Evolutionary conservation across 2,888 invertebrate genomes (phyloP), one percentile per base, ranked within the genome.

Genomic region (Arctia plantaginis): DNA sequence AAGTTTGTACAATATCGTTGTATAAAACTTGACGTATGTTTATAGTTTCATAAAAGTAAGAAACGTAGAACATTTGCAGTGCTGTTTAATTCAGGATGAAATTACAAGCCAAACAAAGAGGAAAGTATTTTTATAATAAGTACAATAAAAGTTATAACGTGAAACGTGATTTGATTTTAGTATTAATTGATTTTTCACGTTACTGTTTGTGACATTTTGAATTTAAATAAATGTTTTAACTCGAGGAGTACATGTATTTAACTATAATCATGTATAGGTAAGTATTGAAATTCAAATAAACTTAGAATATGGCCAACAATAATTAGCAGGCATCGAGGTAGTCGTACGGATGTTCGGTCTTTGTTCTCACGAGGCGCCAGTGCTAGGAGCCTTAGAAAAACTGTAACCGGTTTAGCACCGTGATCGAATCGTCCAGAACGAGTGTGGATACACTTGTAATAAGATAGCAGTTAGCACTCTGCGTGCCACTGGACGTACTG

Each of bases 371-470:
- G 92, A 79, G 82, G 85, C 83, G 82, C 79, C 73, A 66, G 76
- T 77, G 80, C 80, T 84, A 86, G 81, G 79, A 84, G 83, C 80
- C 85, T 91, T 91, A 91, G 91, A 93, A 93, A 93, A 93, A 93
- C 85, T 84, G 76, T 65, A 91, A 93, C 94, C 93, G 93, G 93
- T 94, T 93, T 86, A 70, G 78, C 81, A 83, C 83, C 80, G 86
- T 89, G 88, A 89, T 89, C 85, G 86, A 86, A 88, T 86, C 88
- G 86, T 81, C 82, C 78, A 86, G 86, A 87, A 78, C 84, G 78
- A 83, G 82, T 77, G 75, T 81, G 83, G 82, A 88, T 88, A 85
- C 86, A 85, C 89, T 86, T 87, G 87, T 86, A 86, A 86, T 85
- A 88, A 85, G 85, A 86, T 85, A 85, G 87, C 76, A 72, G 71